Evolutionary conservation across 1,140 invertebrate genomes (phyloP).

Genomic region (Contarinia nasturtii): DNA sequence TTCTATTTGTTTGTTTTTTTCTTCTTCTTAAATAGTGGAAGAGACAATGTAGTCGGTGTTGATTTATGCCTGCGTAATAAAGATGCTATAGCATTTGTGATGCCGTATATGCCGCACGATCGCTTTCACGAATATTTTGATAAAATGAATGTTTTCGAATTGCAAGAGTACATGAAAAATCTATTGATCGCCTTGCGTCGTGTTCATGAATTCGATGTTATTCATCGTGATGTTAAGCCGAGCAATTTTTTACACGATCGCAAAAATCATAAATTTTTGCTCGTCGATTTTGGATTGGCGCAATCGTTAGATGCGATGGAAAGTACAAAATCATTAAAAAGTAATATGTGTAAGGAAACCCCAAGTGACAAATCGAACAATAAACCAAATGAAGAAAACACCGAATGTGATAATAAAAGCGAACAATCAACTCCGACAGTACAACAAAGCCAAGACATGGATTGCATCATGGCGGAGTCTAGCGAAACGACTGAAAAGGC

Average conservation of each 20-base stretch:
- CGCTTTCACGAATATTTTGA: constrained; percentile 52
- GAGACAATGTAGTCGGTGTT: constrained; percentile 63
- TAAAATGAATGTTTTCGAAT: constrained; percentile 48
- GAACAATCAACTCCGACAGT: too few relatives aligned
- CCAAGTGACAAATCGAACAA: too few relatives aligned
- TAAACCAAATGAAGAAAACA: too few relatives aligned
- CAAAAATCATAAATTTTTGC: constrained; percentile 42
- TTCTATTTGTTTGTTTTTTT: too few relatives aligned
- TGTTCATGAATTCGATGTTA: constrained; percentile 70
- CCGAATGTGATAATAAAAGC: too few relatives aligned
- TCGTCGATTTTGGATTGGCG: constrained; percentile 82
- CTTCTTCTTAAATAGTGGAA: constrained; percentile 33
- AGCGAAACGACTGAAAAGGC: background rate
- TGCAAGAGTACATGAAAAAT: constrained; percentile 64
- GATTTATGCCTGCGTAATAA: constrained; percentile 55
- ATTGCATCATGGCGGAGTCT: background rate
- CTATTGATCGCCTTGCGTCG: constrained; percentile 55
- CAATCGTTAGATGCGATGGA: constrained; percentile 25
- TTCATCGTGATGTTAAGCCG: constrained; percentile 86
- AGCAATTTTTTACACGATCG: constrained; percentile 81
- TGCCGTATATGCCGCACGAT: constrained; percentile 71
- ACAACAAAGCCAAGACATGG: too few relatives aligned
- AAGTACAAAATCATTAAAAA: background rate
- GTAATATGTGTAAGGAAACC: too few relatives aligned
- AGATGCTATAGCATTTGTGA: constrained; percentile 72